Evolutionary conservation across 2,797 vertebrate species (phyloP), one percentile per base, ranked within the genome.

Genomic region (Zenarchopterus dispar): DNA sequence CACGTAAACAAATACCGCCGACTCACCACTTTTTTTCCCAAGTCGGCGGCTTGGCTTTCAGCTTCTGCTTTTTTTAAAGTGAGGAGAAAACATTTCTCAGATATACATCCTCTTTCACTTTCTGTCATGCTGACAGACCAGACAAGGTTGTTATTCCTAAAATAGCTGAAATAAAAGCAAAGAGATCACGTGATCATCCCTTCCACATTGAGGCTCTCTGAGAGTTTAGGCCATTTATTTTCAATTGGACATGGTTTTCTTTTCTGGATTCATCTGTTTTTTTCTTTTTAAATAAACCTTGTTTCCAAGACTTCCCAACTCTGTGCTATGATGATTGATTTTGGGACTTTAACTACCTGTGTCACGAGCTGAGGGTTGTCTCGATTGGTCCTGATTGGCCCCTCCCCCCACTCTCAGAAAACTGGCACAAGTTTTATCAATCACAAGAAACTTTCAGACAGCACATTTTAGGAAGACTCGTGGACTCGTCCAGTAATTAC

Each of bases 91-190:
- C 31, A 55, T 62, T 31, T 71, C 56, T 22, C 66, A 62, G 48
- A 44, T 26, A 17, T 46, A 88, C 84, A 78, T 91, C 89, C 84
- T 88, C 82, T 90, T 91, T 87, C 80, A 60, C 51, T 84, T 73
- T 81, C 62, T 55, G 59, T 81, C 77, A 77, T 42, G 52, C 64
- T 65, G 56, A 41, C 1, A 39, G 62, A 62, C 28, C 62, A 78
- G 75, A 80, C 74, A 41, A 50, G 51, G 70, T 28, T 21, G 11
- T 26, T 17, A 62, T 33, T 57, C 28, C 7, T 63, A 26, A 52
- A 56, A 13, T 19, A 36, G 36, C 17, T 9, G 1, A 46, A 50
- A 57, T 2, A 24, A 59, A 67, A 67, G 47, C 13, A 48, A 58
- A 41, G 19, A 3, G 2, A 19, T 22, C 1, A 5, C 6, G 33